Evolutionary conservation across 92 coral and sea anemone genomes (phyloP), one percentile per base, ranked within the genome.

Genomic region (Porites evermanni): DNA sequence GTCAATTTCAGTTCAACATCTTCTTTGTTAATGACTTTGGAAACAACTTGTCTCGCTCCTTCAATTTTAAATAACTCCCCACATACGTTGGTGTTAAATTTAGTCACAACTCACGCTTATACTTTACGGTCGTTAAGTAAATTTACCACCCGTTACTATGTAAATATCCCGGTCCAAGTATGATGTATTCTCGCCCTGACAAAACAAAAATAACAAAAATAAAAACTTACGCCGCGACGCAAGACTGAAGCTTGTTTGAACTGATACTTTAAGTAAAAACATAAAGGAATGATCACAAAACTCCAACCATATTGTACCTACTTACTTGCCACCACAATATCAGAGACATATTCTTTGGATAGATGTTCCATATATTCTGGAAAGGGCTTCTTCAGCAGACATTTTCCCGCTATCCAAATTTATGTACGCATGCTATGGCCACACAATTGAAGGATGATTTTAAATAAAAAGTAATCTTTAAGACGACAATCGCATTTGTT

Each of bases 401-500:
- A 32, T n/a, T 61, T 47, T 2, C 16, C 10, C 79, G 59, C 69
- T 56, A 58, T 58, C 11, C 3, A 47, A 17, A 26, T 58, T n/a
- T 58, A 19, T 38, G 19, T 74, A 20, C 47, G 68, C 10, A 47
- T 7, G 73, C 4, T 6, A n/a, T 20, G 51, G 18, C 14, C 72
- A 7, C 53, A 47, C 26, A 81, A 72, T 83, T 68, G 72, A 14
- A 63, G 59, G 59, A 64, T n/a, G 44, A 32, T 60, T 74, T 83
- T 72, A 59, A 81, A 81, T 70, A 23, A 60, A 44, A 14, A 59
- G 72, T 71, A 72, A 83, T 83, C 87, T 73, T 74, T 69, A 12
- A 79, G 86, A 79, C 64, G 72, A 24, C 61, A 47, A 47, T 59
- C 21, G 58, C 60, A 74, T 59, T 72, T 82, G 78, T 83, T 83